phyloP scores from a whole-genome alignment of 2,113 vertebrate species.

The Oophaga pumilio region DNA sequence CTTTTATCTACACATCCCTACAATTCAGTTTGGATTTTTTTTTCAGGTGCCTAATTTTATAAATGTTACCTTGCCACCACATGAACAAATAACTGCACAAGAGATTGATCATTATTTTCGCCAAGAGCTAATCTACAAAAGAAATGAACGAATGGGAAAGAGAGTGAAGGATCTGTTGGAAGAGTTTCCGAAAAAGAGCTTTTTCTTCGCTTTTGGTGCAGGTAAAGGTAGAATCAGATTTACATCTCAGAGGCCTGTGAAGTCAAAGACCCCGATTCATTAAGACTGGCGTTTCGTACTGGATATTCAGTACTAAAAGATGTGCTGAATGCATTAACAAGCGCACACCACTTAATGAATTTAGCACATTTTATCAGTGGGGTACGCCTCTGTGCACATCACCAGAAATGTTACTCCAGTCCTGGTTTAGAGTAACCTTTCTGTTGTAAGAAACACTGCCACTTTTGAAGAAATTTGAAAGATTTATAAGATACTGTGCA shows the following conservation, averaged over 20 bases:
- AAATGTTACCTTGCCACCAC: slow-evolving; percentile 79
- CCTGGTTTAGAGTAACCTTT: no score
- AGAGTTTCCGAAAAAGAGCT: slow-evolving; percentile 82
- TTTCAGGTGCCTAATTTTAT: slow-evolving; percentile 84
- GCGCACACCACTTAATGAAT: no score
- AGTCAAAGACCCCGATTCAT: not conserved
- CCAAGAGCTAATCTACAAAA: slow-evolving; percentile 86
- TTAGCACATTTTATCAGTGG: no score
- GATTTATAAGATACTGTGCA: no score
- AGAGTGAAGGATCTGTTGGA: slow-evolving; percentile 79
- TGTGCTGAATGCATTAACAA: no score
- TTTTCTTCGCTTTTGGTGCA: slow-evolving; percentile 92
- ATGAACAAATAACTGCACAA: slow-evolving; percentile 80
- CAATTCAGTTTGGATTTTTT: not conserved
- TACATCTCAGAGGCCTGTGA: not conserved
- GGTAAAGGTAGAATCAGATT: slow-evolving; percentile 69
- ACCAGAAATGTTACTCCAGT: no score
- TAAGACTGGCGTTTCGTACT: no score
- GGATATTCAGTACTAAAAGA: no score
- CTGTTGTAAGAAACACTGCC: no score
- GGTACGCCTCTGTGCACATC: no score
- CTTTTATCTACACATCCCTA: not conserved
- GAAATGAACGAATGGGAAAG: slow-evolving; percentile 84
- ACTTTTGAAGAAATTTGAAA: no score
- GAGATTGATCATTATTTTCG: slow-evolving; percentile 88